phyloP scores from a whole-genome alignment of 2,113 vertebrate species.

The Dermatemys mawii region DNA sequence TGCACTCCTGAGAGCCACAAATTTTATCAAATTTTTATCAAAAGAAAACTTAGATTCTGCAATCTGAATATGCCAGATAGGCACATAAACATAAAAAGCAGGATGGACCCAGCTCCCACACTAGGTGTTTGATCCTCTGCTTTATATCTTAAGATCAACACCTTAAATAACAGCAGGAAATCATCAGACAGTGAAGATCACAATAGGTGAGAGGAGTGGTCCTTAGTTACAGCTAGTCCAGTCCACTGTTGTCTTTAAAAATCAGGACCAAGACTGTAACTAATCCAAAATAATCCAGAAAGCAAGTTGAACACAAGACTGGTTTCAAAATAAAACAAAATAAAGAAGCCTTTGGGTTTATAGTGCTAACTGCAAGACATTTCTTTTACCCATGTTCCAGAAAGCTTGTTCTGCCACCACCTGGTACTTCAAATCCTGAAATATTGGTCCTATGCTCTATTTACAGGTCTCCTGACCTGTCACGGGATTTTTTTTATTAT shows the following conservation, averaged over 20 bases:
- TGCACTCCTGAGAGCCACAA: no score
- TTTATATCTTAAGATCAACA: neutral
- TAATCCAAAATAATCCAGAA: neutral
- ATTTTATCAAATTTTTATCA: no score
- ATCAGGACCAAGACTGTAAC: neutral
- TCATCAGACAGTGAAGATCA: rapidly evolving
- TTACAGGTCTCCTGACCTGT: neutral
- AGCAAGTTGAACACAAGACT: neutral
- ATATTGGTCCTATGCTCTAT: rapidly evolving
- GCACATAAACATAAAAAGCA: no score
- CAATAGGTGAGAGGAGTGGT: neutral
- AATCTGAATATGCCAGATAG: no score
- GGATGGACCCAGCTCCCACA: no score
- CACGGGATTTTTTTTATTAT: neutral
- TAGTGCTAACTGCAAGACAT: neutral
- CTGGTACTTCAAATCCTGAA: neutral
- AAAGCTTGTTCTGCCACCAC: neutral
- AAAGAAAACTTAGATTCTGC: no score
- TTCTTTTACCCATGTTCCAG: neutral
- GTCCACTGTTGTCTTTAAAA: neutral
- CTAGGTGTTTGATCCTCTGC: no score
- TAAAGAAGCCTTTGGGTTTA: neutral
- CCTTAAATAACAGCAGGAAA: neutral
- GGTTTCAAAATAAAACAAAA: neutral
- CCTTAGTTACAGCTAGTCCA: neutral